Percentiles rank a stretch among this genome's conserved stretches.
phyloP scores from a whole-genome alignment of 2,888 invertebrate species.

The Criorhina ranunculi region DNA sequence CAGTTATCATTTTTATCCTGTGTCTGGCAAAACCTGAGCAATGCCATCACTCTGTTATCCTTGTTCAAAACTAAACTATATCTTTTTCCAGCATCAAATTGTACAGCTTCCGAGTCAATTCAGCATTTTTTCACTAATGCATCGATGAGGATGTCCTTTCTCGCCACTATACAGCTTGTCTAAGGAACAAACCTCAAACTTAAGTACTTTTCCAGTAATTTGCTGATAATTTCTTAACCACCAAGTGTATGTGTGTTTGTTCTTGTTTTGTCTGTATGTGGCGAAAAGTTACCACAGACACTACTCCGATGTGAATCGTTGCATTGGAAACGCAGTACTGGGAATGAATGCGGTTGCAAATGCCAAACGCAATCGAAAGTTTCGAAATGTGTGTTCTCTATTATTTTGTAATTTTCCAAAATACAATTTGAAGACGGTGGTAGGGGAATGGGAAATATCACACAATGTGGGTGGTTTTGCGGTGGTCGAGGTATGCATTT shows the following conservation, averaged over 20 bases:
- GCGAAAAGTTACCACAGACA: not conserved
- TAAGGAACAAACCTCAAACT: not conserved
- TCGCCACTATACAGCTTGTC: not conserved
- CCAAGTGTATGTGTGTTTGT: not conserved
- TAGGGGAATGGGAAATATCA: too few relatives aligned
- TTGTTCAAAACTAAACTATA: too few relatives aligned
- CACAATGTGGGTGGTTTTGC: too few relatives aligned
- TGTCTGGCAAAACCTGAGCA: not conserved
- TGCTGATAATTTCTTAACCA: slow-evolving; percentile 25
- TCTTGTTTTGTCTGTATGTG: slow-evolving; percentile 1
- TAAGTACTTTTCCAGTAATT: slow-evolving; percentile 16
- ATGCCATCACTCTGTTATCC: slow-evolving; percentile 24
- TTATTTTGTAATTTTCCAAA: slow-evolving; percentile 13
- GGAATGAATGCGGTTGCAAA: slow-evolving; percentile 7
- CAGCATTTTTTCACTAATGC: not conserved
- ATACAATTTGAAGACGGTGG: not conserved
- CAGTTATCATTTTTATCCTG: not conserved
- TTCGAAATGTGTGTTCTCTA: not conserved
- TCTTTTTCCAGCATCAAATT: slow-evolving; percentile 1
- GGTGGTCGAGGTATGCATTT: too few relatives aligned
- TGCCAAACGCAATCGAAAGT: slow-evolving; percentile 38
- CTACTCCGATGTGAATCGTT: not conserved
- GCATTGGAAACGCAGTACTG: not conserved
- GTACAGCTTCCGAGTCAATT: not conserved
- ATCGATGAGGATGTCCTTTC: not conserved